Evolutionary conservation across 2,888 invertebrate genomes (phyloP), one percentile per base, ranked within the genome.

Genomic region (Mycalesis mineus): DNA sequence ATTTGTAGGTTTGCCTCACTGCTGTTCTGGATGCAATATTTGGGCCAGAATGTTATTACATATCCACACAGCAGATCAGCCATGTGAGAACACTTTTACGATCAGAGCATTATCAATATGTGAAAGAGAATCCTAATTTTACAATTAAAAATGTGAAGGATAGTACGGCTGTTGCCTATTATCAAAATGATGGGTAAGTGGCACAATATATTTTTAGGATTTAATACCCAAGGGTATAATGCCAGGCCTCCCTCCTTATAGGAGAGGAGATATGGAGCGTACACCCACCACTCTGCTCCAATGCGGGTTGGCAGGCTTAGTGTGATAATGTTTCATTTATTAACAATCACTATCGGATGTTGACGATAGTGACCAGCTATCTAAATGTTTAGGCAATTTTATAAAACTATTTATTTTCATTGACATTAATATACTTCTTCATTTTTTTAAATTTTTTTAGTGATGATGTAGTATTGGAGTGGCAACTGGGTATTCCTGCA

Each of bases 11-110:
- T 0, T 86, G 86, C 57, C 65, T 81, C 17, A 66, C 71, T 0
- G 71, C 70, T 14, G 58, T 65, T 13, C 59, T 84, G 61, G 84
- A 86, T 55, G 65, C 83, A 36, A 70, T 85, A 64, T 84, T 77
- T 60, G 68, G 66, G 29, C 68, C 71, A 1, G 62, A 64, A 14
- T 84, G 83, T 64, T 86, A 84, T 61, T 55, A 55, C 5, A 55
- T 84, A 11, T 57, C 67, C 49, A 78, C 65, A 44, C 15, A 57
- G 36, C 57, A 66, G 7, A 15, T 40, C 1, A 31, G 22, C 22
- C 2, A 22, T 7, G 49, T 0, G 1, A 4, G 11, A 36, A 36
- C 36, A 11, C 36, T 36, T 36, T 11, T 36, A 11, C 9, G 3
- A 13, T 0, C 39, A 8, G 0, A 9, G 1, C n/a, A 37, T 7